Base-by-base conservation (phyloP, 2,797 vertebrate genomes). In the Podarcis lilfordi region DNA sequence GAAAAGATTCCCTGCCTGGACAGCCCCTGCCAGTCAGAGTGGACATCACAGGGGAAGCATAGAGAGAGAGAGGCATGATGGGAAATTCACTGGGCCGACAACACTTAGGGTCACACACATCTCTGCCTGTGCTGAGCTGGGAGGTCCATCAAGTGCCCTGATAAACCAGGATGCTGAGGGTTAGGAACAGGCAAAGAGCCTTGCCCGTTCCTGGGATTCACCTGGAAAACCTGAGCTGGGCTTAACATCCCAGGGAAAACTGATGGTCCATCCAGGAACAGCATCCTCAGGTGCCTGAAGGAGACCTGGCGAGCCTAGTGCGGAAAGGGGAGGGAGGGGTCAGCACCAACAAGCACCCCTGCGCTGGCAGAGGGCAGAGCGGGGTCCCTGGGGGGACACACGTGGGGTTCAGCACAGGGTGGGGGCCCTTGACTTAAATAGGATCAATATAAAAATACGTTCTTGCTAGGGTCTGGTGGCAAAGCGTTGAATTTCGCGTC, bases 361-460 rank as follows among this genome's bases (percentile, higher is more conserved):
- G 4, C 37, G 5, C 35, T 5, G 3, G 4, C 25, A 13, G 69
- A 35, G 68, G 40, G 76, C n/a, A 61, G 89, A 7, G 2, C 4
- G 68, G 69, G 76, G 82, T 59, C 13, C 5, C 43, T 29, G 1
- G n/a, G 66, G 27, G 77, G 72, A 2, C 2, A 29, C 27, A 61
- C n/a, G n/a, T n/a, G 50, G 35, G 1, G 5, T 5, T 76, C 13
- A 50, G 69, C 5, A 29, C 10, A 17, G 3, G 10, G 27, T 66
- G 79, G 78, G 50, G 89, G 74, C 35, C 40, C 45, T 87, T 37
- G 75, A 64, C 68, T 82, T 90, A 55, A 23, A 84, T 69, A 80
- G 71, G 91, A 86, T 89, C 90, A 82, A 94, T 94, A 94, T 86
- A 93, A 93, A 94, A 94, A 93, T 84, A 82, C 50, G 83, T 91